phyloP scores from a whole-genome alignment of 2,797 vertebrate species.

The Parauchenoglanis punctatus region DNA sequence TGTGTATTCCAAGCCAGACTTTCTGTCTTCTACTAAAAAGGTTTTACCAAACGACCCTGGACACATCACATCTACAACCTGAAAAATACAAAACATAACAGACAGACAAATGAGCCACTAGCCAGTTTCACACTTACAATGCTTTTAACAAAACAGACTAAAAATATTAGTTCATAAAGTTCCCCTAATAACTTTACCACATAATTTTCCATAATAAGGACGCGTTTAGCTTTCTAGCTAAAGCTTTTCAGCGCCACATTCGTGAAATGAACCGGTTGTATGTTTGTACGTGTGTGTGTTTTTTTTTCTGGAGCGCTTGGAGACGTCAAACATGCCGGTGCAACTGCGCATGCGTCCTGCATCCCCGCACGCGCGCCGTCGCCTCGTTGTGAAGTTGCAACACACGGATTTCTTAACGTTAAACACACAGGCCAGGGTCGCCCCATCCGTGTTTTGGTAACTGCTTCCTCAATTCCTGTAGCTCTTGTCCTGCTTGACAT shows the following conservation, averaged over 20 bases:
- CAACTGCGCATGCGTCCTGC: not conserved
- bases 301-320: not conserved
- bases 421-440: not conserved
- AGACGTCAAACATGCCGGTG: not conserved
- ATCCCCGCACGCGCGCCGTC: not conserved
- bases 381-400: not conserved
- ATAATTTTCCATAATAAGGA: conserved; percentile 5
- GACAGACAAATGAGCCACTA: not conserved
- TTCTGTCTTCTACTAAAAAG: conserved; percentile 14
- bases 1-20: conserved; percentile 26
- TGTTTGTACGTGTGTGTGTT: not conserved
- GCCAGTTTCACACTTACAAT: not conserved
- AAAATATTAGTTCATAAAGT: not conserved
- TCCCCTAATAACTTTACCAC: not conserved
- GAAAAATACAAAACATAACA: not conserved
- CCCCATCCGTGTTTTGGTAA: not conserved
- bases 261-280: not conserved
- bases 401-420: not conserved
- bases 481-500: not conserved
- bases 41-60: conserved; percentile 24
- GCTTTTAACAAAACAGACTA: not conserved
- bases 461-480: not conserved
- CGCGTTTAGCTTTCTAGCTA: not conserved
- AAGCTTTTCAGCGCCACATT: not conserved
- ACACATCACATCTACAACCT: conserved; percentile 33